Percentiles rank a stretch among this genome's conserved stretches.
phyloP scores from a whole-genome alignment of 64 coral and sea anemone genomes.

The Astreopora myriophthalma region DNA sequence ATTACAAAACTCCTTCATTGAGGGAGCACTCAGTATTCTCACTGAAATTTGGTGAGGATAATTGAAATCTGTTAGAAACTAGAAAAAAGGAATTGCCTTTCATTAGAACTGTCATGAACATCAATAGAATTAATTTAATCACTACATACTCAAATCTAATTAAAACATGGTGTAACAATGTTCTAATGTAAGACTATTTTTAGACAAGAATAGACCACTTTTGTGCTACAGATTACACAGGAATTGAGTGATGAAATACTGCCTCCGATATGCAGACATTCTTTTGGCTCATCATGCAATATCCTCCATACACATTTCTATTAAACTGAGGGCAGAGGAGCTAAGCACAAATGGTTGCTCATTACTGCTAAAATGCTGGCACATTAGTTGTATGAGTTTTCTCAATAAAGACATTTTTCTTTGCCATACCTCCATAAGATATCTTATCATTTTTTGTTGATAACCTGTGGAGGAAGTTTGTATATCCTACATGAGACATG shows the following conservation, averaged over 20 bases:
- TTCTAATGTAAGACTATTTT: too few species aligned
- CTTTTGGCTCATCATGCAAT: too few species aligned
- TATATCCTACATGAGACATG: not conserved
- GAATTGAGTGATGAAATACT: too few species aligned
- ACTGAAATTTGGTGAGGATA: slow-evolving; percentile 88
- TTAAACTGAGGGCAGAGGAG: too few species aligned
- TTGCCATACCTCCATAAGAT: slow-evolving; percentile 87
- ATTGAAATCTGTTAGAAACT: slow-evolving; percentile 92
- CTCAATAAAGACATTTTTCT: not conserved
- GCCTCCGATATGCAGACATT: too few species aligned
- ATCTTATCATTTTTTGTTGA: slow-evolving; percentile 86
- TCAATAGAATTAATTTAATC: too few species aligned
- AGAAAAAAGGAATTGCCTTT: not conserved
- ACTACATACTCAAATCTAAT: not conserved
- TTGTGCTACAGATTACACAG: too few species aligned
- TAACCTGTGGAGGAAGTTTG: slow-evolving; percentile 39
- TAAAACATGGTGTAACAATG: too few species aligned
- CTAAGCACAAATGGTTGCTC: too few species aligned
- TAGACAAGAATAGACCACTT: too few species aligned
- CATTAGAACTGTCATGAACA: not conserved
- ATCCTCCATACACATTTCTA: too few species aligned
- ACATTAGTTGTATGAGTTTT: not conserved
- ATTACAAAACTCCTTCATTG: slow-evolving; percentile 85
- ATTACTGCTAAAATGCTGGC: too few species aligned
- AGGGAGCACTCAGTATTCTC: slow-evolving; percentile 88